Conservation (phyloP, 2,888 invertebrate species). For the Sinelater perroti region DNA sequence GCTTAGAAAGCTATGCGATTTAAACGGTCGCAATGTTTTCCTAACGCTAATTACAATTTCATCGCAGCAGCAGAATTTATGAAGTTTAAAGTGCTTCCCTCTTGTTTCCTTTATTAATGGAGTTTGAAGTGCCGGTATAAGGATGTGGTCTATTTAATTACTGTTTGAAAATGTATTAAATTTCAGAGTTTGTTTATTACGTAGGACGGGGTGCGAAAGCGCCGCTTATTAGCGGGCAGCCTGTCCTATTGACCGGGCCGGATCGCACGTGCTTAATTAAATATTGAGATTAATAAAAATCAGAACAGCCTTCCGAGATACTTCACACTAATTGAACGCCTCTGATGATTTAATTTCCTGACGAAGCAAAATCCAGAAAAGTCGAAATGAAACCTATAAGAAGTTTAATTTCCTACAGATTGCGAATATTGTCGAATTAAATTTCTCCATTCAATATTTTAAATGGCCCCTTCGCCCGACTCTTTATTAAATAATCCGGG, state of each 20-base stretch:
- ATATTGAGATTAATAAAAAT: too few species aligned
- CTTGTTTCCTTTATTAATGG: constrained; percentile 21
- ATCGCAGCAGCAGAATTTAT: constrained; percentile 10
- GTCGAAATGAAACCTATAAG: constrained; percentile 31
- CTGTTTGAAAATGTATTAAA: constrained; percentile 26
- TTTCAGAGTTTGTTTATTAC: constrained; percentile 24
- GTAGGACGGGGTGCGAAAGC: constrained; percentile 14
- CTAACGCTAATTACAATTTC: constrained; percentile 15
- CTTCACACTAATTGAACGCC: constrained; percentile 24
- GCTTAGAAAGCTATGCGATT: too few species aligned
- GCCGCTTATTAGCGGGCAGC: constrained; percentile 16
- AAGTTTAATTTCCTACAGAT: constrained; percentile 37
- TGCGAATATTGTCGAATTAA: constrained; percentile 32
- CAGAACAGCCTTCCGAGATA: constrained; percentile 4
- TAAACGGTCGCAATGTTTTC: constrained; percentile 4
- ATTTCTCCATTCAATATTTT: constrained; percentile 31
- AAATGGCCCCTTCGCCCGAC: constrained; percentile 22
- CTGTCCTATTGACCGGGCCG: neutral
- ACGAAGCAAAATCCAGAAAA: constrained; percentile 19
- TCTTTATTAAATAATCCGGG: constrained; percentile 30
- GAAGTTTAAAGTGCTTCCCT: constrained; percentile 14
- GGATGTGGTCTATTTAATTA: constrained; percentile 30
- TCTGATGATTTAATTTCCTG: constrained; percentile 30
- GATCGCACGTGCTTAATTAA: constrained; percentile 4
- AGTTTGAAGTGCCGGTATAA: constrained; percentile 19